phyloP scores from a whole-genome alignment of 2,888 invertebrate genomes.

The Sinopyrophorus schimmeli region DNA sequence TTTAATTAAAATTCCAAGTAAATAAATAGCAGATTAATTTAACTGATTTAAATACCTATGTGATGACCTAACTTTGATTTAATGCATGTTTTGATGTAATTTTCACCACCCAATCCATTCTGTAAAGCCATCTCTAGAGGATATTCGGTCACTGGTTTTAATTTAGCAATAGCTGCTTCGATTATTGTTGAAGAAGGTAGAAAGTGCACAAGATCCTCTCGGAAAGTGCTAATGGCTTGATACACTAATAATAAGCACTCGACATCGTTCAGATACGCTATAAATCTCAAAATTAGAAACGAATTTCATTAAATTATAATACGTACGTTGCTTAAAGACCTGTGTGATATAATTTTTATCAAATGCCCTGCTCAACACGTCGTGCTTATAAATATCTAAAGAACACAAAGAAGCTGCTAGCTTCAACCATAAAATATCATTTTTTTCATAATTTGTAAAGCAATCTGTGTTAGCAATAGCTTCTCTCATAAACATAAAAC shows the following conservation, averaged over 20 bases:
- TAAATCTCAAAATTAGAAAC: slow-evolving; percentile 14
- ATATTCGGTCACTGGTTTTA: slow-evolving; percentile 50
- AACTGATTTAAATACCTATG: slow-evolving; percentile 39
- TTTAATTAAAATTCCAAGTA: slow-evolving; percentile 20
- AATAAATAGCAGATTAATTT: slow-evolving; percentile 10
- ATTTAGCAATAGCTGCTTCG: slow-evolving; percentile 49
- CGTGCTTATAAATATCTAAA: slow-evolving; percentile 62
- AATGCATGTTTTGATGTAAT: slow-evolving; percentile 60
- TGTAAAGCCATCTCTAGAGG: slow-evolving; percentile 58
- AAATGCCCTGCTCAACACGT: slow-evolving; percentile 60
- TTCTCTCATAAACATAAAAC: slow-evolving; percentile 59
- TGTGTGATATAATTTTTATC: slow-evolving; percentile 55
- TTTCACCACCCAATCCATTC: slow-evolving; percentile 61
- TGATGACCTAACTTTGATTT: slow-evolving; percentile 53
- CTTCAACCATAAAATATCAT: slow-evolving; percentile 59
- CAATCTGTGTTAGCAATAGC: slow-evolving; percentile 35
- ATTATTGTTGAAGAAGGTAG: slow-evolving; percentile 55
- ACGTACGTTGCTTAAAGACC: slow-evolving; percentile 47
- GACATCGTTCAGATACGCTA: slow-evolving; percentile 36
- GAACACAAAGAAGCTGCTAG: slow-evolving; percentile 62
- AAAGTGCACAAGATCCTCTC: slow-evolving; percentile 46
- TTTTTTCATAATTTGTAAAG: slow-evolving; percentile 37
- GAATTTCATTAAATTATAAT: slow-evolving; percentile 23
- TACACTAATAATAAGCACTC: slow-evolving; percentile 58
- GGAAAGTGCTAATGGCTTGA: slow-evolving; percentile 54